Percentiles rank a stretch among this genome's conserved stretches.
Evolutionary conservation across 2,888 invertebrate species (phyloP).

Genomic region (Reticulitermes lucifugus): DNA sequence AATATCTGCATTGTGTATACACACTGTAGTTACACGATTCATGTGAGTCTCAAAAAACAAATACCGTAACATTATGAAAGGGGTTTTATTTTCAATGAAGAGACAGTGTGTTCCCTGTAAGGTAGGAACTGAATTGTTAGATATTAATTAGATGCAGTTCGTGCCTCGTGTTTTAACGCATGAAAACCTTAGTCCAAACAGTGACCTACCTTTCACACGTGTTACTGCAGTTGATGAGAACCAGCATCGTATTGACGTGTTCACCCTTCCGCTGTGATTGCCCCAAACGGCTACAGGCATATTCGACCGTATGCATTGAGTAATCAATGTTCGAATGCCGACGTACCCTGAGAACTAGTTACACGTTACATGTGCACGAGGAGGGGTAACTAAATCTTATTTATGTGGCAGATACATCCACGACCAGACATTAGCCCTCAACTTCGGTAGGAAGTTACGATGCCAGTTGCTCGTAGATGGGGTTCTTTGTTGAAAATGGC

Average conservation of each 20-base stretch:
- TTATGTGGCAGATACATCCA: background rate
- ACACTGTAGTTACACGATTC: too few relatives aligned
- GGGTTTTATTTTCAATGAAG: too few relatives aligned
- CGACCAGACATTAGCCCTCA: background rate
- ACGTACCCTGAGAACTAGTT: background rate
- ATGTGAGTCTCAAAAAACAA: too few relatives aligned
- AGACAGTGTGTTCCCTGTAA: too few relatives aligned
- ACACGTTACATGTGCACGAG: background rate
- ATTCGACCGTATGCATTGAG: background rate
- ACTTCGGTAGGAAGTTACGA: background rate
- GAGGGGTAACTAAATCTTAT: background rate
- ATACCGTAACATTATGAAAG: too few relatives aligned
- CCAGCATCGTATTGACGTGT: background rate
- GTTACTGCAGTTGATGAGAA: background rate
- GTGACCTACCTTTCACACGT: too few relatives aligned
- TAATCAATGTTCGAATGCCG: background rate
- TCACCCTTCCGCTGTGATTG: background rate
- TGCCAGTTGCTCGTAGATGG: background rate
- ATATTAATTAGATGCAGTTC: too few relatives aligned
- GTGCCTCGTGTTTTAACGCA: too few relatives aligned
- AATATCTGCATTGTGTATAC: too few relatives aligned
- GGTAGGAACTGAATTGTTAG: too few relatives aligned
- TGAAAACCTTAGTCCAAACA: too few relatives aligned
- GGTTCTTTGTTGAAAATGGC: background rate
- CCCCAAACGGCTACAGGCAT: background rate